Evolutionary conservation across 2,888 invertebrate species (phyloP), one percentile per base, ranked within the genome.

Genomic region (Xanthia icteritia): DNA sequence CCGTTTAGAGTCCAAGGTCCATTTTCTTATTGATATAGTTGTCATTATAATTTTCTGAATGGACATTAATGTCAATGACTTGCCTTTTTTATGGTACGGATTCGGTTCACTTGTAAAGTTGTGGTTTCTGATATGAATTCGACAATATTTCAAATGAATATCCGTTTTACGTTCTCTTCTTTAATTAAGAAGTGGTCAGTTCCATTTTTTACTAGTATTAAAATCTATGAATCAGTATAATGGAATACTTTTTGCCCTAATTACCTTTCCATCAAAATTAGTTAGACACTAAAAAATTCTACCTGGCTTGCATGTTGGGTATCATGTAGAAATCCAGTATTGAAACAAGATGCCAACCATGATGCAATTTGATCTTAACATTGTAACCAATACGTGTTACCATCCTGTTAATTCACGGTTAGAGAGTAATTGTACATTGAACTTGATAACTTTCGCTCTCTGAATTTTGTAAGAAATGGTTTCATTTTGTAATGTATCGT

Each of bases 331-430:
- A 61, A 83, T 56, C 36, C 13, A 51, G 42, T 68, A 60, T 72
- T 45, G 86, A 61, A 88, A 88, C 48, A 9, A 31, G 66, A 86
- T 69, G 36, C 76, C 36, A 31, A 20, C 45, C 61, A 66, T 73
- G 65, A 56, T 76, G 77, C 42, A 58, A 88, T 51, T 78, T 84
- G 87, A 87, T 87, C 87, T 81, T 87, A 84, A 79, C 85, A 84
- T 82, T 86, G 85, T 76, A 79, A 74, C 58, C n/a, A 60, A 83
- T 79, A 77, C 45, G 67, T 17, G 15, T 63, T 76, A 67, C 66
- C 78, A 83, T 79, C 73, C 71, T 72, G 58, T 63, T 61, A 67
- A 63, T 75, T 79, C 82, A 79, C 61, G 74, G 70, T 81, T 61
- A 56, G 60, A 78, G 69, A 75, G 74, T 73, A 69, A 78, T 79